Conservation (phyloP, 2,113 vertebrate genomes). For the Chaetorhynchus papuensis region DNA sequence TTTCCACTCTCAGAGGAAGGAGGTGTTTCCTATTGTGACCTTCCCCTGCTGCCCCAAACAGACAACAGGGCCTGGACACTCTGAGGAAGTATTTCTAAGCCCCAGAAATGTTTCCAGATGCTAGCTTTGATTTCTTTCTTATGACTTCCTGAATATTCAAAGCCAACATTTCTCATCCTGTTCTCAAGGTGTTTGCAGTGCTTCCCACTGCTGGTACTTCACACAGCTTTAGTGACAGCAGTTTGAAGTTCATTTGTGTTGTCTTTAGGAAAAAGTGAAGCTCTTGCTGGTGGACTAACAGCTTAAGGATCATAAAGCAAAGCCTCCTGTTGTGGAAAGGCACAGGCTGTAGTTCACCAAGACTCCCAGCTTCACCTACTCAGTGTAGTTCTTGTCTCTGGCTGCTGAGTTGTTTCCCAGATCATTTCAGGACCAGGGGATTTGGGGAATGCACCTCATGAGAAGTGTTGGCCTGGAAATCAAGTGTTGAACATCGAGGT, state of each 20-base stretch:
- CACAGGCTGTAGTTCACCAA: neutral
- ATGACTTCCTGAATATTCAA: neutral
- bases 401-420: neutral
- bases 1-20: neutral
- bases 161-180: neutral
- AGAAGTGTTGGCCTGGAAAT: neutral
- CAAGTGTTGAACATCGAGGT: neutral
- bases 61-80: neutral
- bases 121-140: neutral
- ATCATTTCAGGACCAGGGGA: neutral
- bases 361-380: neutral
- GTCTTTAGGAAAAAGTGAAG: neutral
- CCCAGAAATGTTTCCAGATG: neutral
- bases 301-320: neutral
- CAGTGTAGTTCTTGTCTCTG: neutral
- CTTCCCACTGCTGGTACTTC: neutral
- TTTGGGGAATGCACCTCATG: neutral
- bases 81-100: neutral
- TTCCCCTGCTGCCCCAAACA: neutral
- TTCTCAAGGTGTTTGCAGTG: neutral
- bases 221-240: neutral
- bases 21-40: neutral
- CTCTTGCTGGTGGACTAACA: neutral
- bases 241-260: neutral
- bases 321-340: neutral